Conservation (phyloP, 2,797 vertebrate genomes). For the Euthynnus affinis region DNA sequence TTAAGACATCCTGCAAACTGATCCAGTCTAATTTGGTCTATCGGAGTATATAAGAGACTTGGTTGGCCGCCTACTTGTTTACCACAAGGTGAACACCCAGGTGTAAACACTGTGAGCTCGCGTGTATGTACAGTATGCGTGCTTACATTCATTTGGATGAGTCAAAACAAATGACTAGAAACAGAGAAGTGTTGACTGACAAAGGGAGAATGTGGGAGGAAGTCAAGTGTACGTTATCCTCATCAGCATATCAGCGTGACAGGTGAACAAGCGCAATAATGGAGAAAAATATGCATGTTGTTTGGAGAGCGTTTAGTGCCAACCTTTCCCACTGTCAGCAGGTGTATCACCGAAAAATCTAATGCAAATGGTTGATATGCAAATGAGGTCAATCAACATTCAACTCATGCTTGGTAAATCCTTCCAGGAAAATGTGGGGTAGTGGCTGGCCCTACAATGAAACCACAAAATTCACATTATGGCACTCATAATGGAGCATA, state of each 20-base stretch:
- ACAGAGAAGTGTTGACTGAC: slow-evolving; percentile 10
- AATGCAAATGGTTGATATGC: slow-evolving; percentile 58
- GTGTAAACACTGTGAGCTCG: slow-evolving; percentile 24
- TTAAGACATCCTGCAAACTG: background rate
- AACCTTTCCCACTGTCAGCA: background rate
- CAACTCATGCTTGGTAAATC: background rate
- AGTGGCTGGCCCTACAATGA: background rate
- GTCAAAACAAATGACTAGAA: slow-evolving; percentile 14
- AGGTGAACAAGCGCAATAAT: background rate
- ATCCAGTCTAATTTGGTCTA: background rate
- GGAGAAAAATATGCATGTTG: rapidly evolving
- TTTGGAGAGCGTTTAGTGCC: background rate
- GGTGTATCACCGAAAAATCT: background rate
- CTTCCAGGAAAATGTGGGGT: slow-evolving; percentile 3
- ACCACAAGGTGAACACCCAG: slow-evolving; percentile 13
- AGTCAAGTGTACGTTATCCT: background rate
- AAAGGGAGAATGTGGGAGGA: background rate
- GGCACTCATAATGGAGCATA: background rate
- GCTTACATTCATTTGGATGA: background rate
- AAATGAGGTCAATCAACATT: slow-evolving; percentile 41
- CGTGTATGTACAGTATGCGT: background rate
- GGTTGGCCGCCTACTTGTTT: slow-evolving; percentile 7
- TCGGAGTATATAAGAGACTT: slow-evolving; percentile 7
- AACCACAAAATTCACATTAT: slow-evolving; percentile 29
- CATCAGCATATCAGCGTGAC: background rate